These are phyloP conservation scores for Dicentrarchus labrax DNA, from an alignment of 2,113 vertebrate genomes.

Conservation along the genomic window DNA sequence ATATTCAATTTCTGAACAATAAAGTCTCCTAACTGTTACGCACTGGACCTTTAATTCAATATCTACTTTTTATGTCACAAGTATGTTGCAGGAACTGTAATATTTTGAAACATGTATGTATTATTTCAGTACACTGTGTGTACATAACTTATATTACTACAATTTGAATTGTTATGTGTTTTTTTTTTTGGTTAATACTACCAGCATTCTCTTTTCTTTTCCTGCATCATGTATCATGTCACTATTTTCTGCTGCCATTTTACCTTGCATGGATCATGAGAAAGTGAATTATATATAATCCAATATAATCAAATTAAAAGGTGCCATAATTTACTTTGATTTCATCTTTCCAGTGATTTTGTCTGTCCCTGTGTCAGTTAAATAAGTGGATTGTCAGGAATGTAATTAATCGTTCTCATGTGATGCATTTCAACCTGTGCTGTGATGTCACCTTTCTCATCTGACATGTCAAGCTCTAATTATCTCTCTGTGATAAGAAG, in stretches of 20 bases:
- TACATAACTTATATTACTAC: not conserved
- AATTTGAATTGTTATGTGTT: not conserved
- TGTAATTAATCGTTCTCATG: not conserved
- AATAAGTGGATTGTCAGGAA: conserved; percentile 2
- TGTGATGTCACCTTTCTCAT: conserved; percentile 45
- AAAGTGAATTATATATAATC: not conserved
- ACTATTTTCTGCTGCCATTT: not conserved
- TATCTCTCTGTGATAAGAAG: conserved; percentile 62
- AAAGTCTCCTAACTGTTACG: too few relatives aligned
- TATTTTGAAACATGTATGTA: not conserved
- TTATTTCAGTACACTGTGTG: not conserved
- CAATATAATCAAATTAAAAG: not conserved
- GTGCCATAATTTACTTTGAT: not conserved
- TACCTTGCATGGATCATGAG: not conserved
- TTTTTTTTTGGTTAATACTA: not conserved
- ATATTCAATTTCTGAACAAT: too few relatives aligned
- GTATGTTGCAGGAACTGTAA: not conserved
- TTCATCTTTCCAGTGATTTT: not conserved
- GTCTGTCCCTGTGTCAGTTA: not conserved
- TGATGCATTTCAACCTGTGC: conserved; percentile 16
- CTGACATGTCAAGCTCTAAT: conserved; percentile 50
- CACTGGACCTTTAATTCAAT: too few relatives aligned
- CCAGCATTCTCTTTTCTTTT: not conserved
- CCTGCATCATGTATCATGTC: not conserved
- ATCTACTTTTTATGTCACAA: too few relatives aligned